Conservation (phyloP, 37 sponge, comb jelly and placozoan species). For the Theonella swinhoei region DNA sequence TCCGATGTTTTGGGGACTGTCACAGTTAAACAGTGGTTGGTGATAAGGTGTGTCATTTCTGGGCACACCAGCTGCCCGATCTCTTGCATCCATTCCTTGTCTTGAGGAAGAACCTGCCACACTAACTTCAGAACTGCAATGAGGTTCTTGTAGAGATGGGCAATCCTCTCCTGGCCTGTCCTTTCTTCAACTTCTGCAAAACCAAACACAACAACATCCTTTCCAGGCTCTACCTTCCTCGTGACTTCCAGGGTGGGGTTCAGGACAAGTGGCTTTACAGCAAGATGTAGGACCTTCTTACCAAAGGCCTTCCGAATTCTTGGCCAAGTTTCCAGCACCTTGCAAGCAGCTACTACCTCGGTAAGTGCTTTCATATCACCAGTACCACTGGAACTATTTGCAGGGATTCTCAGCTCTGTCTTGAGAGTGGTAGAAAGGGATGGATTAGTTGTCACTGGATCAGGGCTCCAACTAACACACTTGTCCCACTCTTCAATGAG, state of each 20-base stretch:
- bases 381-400: background rate
- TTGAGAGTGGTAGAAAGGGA: background rate
- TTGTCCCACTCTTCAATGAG: constrained; percentile 55
- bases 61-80: constrained; percentile 20
- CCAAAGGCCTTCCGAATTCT: constrained; percentile 1
- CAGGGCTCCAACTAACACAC: constrained; percentile 53
- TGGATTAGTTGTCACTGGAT: background rate
- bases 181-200: background rate
- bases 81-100: constrained; percentile 29
- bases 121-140: constrained; percentile 20
- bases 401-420: constrained; percentile 14
- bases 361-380: background rate
- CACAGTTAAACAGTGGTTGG: constrained; percentile 26
- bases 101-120: constrained; percentile 4
- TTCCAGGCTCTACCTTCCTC: background rate
- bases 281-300: constrained; percentile 9
- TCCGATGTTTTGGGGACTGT: constrained; percentile 30
- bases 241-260: background rate
- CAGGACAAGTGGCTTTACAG: constrained; percentile 33
- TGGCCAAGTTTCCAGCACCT: background rate
- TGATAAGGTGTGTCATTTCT: constrained; percentile 42
- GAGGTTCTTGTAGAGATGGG: constrained; percentile 23
- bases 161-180: background rate
- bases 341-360: background rate
- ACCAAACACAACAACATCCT: background rate